A percentile compares a stretch with the other conserved stretches of the same genome.
Conservation (phyloP, 1,140 invertebrate genomes). For the Sitophilus oryzae region DNA sequence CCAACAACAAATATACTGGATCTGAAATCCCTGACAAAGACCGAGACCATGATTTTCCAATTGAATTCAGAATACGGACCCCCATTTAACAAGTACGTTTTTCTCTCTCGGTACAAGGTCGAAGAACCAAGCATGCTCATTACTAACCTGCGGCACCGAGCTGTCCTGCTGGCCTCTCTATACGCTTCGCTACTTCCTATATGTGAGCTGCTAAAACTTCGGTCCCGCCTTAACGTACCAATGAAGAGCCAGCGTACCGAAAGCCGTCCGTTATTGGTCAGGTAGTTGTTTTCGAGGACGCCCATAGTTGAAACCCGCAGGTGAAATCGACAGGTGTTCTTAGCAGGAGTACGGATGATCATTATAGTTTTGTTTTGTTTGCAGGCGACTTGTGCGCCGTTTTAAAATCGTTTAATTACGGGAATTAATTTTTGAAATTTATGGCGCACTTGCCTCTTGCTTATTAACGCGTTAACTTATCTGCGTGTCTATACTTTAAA, state of each 20-base stretch:
- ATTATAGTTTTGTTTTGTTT: slow-evolving; percentile 16
- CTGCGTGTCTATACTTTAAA: too few relatives aligned
- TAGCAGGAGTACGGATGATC: slow-evolving; percentile 8
- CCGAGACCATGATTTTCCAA: not conserved
- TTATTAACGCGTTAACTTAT: not conserved
- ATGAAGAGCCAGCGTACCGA: not conserved
- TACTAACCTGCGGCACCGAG: not conserved
- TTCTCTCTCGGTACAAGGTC: not conserved
- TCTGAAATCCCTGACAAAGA: too few relatives aligned
- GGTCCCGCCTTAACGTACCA: slow-evolving; percentile 2
- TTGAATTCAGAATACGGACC: not conserved
- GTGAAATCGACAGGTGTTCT: slow-evolving; percentile 17
- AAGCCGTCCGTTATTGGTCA: slow-evolving; percentile 2
- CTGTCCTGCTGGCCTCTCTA: slow-evolving; percentile 6
- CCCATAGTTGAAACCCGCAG: slow-evolving; percentile 2
- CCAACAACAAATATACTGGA: too few relatives aligned
- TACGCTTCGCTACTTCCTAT: slow-evolving; percentile 4
- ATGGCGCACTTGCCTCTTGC: not conserved
- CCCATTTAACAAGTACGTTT: not conserved
- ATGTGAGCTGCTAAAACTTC: not conserved
- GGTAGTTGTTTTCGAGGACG: slow-evolving; percentile 1
- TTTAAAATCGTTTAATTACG: not conserved
- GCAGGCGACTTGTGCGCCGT: slow-evolving; percentile 2
- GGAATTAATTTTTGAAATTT: slow-evolving; percentile 18
- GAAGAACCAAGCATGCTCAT: not conserved